phyloP scores from a whole-genome alignment of 2,113 vertebrate species.

The Coreoperca whiteheadi region DNA sequence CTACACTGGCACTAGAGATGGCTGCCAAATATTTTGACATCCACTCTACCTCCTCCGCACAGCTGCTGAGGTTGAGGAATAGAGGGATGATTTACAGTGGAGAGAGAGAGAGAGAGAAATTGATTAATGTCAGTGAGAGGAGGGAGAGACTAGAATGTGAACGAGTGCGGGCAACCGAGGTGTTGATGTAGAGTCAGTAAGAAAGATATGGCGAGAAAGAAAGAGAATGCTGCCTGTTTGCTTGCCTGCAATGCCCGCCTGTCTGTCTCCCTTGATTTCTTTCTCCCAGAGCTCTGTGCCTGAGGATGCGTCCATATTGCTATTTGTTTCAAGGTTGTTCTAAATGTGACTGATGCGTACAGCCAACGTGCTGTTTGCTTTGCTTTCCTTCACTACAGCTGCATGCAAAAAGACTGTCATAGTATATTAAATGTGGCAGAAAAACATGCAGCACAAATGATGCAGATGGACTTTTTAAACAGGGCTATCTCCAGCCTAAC shows the following conservation, averaged over 20 bases:
- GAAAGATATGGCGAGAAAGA: slow-evolving; percentile 56
- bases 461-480: slow-evolving; percentile 49
- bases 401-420: slow-evolving; percentile 64
- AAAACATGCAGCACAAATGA: slow-evolving; percentile 58
- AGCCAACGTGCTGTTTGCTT: slow-evolving; percentile 68
- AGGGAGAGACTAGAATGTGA: slow-evolving; percentile 70
- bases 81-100: slow-evolving; percentile 69
- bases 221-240: slow-evolving; percentile 67
- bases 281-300: slow-evolving; percentile 57
- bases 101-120: slow-evolving; percentile 67
- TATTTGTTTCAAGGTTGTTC: slow-evolving; percentile 80
- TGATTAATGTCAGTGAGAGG: slow-evolving; percentile 75
- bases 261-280: slow-evolving; percentile 75
- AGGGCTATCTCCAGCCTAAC: slow-evolving; percentile 45
- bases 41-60: slow-evolving; percentile 79
- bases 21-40: slow-evolving; percentile 85
- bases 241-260: slow-evolving; percentile 57
- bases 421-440: slow-evolving; percentile 62
- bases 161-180: slow-evolving; percentile 72
- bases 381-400: slow-evolving; percentile 59
- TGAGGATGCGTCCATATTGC: slow-evolving; percentile 63
- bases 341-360: slow-evolving; percentile 81
- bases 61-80: slow-evolving; percentile 74
- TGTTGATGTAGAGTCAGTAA: slow-evolving; percentile 73
- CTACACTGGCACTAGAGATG: slow-evolving; percentile 77